These are phyloP conservation scores for Python bivittatus DNA, from an alignment of 2,113 vertebrate genomes.

Conservation along the genomic window DNA sequence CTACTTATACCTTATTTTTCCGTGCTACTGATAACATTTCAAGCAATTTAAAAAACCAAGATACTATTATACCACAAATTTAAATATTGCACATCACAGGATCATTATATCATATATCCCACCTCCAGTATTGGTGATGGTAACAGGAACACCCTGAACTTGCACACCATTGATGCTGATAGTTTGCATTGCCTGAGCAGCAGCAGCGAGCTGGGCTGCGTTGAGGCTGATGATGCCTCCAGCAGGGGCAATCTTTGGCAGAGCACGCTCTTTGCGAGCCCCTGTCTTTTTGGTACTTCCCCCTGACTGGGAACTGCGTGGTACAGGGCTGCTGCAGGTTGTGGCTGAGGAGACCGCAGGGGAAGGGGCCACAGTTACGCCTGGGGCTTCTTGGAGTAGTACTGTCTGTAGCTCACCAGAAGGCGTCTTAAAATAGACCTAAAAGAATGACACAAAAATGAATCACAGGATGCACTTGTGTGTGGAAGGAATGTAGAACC, in stretches of 20 bases:
- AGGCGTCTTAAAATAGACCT: slow-evolving; percentile 89
- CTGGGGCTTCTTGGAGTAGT: slow-evolving; percentile 83
- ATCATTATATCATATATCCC: slow-evolving; percentile 3
- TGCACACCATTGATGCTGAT: slow-evolving; percentile 97
- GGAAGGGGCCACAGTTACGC: slow-evolving; percentile 68
- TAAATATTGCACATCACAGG: no score
- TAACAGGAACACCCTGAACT: slow-evolving; percentile 93
- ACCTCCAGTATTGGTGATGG: slow-evolving; percentile 94
- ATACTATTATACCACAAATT: neutral
- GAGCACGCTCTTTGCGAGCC: slow-evolving; percentile 83
- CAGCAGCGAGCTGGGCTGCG: slow-evolving; percentile 82
- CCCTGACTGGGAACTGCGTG: slow-evolving; percentile 44
- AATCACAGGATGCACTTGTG: neutral
- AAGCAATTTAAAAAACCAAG: neutral
- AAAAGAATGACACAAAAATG: slow-evolving; percentile 13
- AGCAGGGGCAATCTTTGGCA: slow-evolving; percentile 93
- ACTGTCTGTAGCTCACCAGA: slow-evolving; percentile 89
- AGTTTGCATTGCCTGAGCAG: slow-evolving; percentile 91
- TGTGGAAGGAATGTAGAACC: neutral
- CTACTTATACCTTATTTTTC: neutral
- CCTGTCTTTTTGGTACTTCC: slow-evolving; percentile 70
- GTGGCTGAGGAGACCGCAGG: slow-evolving; percentile 67
- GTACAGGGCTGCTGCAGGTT: slow-evolving; percentile 61
- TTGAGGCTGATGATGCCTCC: slow-evolving; percentile 90
- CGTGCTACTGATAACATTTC: neutral